Evolutionary conservation across 2,797 vertebrate species (phyloP).

Genomic region (Rhinogobio ventralis): DNA sequence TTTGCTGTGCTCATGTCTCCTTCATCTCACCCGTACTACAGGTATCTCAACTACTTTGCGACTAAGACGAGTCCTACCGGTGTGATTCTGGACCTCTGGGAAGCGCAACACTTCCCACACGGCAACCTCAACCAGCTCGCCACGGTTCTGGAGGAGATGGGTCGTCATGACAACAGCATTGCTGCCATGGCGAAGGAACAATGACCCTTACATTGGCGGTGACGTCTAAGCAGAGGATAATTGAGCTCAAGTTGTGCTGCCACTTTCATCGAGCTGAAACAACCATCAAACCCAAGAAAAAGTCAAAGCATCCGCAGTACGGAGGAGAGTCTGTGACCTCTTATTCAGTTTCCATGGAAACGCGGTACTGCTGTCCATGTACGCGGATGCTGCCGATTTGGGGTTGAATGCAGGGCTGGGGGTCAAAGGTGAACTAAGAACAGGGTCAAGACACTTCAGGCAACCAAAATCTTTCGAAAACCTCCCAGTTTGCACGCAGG

Average conservation of each 20-base stretch:
- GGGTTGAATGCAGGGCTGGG: neutral
- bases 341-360: constrained; percentile 96
- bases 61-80: constrained; percentile 97
- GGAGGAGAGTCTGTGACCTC: neutral
- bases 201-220: constrained; percentile 71
- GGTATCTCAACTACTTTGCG: constrained; percentile 98
- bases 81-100: constrained; percentile 97
- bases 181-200: constrained; percentile 86
- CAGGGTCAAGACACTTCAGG: constrained; percentile 8
- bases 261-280: neutral
- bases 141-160: constrained; percentile 96
- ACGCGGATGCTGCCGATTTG: constrained; percentile 78
- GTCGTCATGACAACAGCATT: constrained; percentile 88
- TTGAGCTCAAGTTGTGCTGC: constrained; percentile 9
- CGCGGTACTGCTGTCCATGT: constrained; percentile 93
- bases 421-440: constrained; percentile 43
- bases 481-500: constrained; percentile 17
- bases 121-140: constrained; percentile 94
- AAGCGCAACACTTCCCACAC: constrained; percentile 96
- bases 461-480: neutral
- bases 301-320: neutral
- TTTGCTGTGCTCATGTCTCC: neutral
- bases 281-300: neutral
- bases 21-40: constrained; percentile 60
- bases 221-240: constrained; percentile 46